Evolutionary conservation across 2,888 invertebrate genomes (phyloP).

Genomic region (Fabriciana adippe): DNA sequence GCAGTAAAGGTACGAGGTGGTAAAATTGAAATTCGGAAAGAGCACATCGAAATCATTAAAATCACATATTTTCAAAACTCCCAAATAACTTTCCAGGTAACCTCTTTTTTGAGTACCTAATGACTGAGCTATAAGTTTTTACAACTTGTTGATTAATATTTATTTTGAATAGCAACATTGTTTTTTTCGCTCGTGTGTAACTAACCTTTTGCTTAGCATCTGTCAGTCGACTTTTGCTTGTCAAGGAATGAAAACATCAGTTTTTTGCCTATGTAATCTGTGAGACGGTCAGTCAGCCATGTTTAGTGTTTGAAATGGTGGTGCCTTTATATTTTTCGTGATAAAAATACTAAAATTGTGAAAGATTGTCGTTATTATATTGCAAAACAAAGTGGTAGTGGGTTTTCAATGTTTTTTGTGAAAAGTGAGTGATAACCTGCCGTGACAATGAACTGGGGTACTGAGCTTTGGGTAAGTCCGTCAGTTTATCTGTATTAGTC

Average conservation of each 20-base stretch:
- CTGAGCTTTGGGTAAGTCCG: conserved; percentile 85
- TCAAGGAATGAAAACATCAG: conserved; percentile 45
- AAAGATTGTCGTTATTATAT: conserved; percentile 55
- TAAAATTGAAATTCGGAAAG: too few relatives aligned
- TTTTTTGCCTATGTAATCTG: conserved; percentile 45
- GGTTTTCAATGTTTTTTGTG: conserved; percentile 77
- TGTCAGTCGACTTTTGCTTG: conserved; percentile 36
- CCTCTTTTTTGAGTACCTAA: too few relatives aligned
- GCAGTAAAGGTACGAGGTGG: too few relatives aligned
- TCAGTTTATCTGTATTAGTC: conserved; percentile 32
- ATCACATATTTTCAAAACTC: too few relatives aligned
- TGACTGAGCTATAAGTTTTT: too few relatives aligned
- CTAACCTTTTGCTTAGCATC: conserved; percentile 8
- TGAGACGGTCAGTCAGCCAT: conserved; percentile 73
- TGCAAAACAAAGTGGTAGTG: conserved; percentile 64
- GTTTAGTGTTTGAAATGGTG: conserved; percentile 80
- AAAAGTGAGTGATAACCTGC: conserved; percentile 68
- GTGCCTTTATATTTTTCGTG: conserved; percentile 55
- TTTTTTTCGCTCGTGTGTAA: background rate
- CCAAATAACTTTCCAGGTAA: too few relatives aligned
- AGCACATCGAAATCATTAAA: too few relatives aligned
- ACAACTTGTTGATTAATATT: too few relatives aligned
- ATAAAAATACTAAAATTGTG: conserved; percentile 66
- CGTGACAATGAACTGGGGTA: conserved; percentile 85
- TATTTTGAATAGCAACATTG: conserved; percentile 11